These are phyloP conservation scores for Drosophila repletoides DNA, from an alignment of 1,140 invertebrate species.

Conservation along the genomic window DNA sequence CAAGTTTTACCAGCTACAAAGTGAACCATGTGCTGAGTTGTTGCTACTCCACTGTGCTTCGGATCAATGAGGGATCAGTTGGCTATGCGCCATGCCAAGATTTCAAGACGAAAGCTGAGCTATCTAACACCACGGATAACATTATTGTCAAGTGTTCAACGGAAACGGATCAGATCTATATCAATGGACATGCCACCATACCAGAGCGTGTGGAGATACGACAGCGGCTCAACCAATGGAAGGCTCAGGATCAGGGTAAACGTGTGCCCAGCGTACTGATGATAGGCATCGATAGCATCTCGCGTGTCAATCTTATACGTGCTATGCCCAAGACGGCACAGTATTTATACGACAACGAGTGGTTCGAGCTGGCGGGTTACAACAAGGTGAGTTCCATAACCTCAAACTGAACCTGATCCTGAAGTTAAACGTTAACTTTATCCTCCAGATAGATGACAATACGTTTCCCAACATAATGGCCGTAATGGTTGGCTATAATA, in stretches of 20 bases:
- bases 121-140: conserved; percentile 82
- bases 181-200: conserved; percentile 73
- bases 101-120: conserved; percentile 67
- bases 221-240: conserved; percentile 50
- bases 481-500: conserved; percentile 86
- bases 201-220: conserved; percentile 53
- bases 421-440: background rate
- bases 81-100: conserved; percentile 72
- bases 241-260: background rate
- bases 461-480: conserved; percentile 93
- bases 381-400: conserved; percentile 82
- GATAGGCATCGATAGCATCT: conserved; percentile 92
- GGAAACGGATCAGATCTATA: conserved; percentile 60
- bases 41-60: conserved; percentile 84
- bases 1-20: conserved; percentile 63
- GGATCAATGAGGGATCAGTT: conserved; percentile 55
- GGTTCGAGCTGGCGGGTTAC: conserved; percentile 83
- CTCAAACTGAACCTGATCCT: background rate
- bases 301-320: conserved; percentile 88
- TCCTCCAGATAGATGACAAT: conserved; percentile 87
- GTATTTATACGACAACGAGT: conserved; percentile 85
- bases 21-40: conserved; percentile 80
- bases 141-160: conserved; percentile 83
- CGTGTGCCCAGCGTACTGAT: conserved; percentile 85
- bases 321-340: conserved; percentile 89